Evolutionary conservation across 2,888 invertebrate species (phyloP), one percentile per base, ranked within the genome.

Genomic region (Drosophila eohydei): DNA sequence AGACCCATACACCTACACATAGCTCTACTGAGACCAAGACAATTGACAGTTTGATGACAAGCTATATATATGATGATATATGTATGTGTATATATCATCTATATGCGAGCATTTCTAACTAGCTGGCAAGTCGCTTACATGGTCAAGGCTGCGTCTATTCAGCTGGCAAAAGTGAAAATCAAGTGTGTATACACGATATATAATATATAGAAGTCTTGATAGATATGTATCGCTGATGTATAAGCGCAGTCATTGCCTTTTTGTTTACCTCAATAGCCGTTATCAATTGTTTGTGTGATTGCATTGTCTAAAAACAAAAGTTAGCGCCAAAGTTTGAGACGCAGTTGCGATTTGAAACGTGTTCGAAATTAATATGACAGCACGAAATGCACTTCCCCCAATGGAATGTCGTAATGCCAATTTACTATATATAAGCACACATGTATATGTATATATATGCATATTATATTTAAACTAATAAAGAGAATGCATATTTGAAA

Each of bases 131-230:
- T 51, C 40, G 32, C 38, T 67, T 70, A 57, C 73, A 61, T 61
- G 38, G n/a, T 38, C 78, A 82, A 81, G 83, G 81, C 63, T 69
- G 56, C 46, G 52, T 56, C 57, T 64, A 66, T 71, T 60, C 56
- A 69, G 67, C 68, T 69, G 66, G 60, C 68, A 81, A 71, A 83
- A 79, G 74, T 83, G 72, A 81, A 78, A 76, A 69, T 68, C 21
- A 36, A 12, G 11, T 32, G 48, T 48, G n/a, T 48, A 48, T 48
- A 48, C 28, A 14, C n/a, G 26, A 48, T 32, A 67, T 55, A 26
- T 21, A 26, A 9, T 50, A 50, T 14, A 21, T 30, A 28, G 6
- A 11, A n/a, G 28, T 46, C 9, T 48, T 40, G 16, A 14, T 16
- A 52, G n/a, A 21, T 46, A 40, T 16, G 34, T 46, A 52, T 52